Conservation (phyloP, 2,888 invertebrate species). For the Xanthia togata region DNA sequence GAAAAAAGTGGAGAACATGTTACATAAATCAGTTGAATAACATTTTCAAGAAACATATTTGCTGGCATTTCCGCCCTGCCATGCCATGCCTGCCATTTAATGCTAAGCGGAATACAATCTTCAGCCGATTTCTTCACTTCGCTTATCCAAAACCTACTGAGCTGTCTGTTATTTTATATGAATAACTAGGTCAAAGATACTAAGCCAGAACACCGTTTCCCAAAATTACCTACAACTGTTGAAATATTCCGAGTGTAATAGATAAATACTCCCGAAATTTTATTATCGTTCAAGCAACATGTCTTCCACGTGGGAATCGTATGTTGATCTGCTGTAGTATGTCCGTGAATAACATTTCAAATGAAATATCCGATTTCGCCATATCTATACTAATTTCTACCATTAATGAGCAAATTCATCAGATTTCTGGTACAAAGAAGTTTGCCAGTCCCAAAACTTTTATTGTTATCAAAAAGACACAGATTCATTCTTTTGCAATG, state of each 20-base stretch:
- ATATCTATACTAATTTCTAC: background rate
- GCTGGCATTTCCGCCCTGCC: too few relatives aligned
- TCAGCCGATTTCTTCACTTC: background rate
- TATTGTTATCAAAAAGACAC: background rate
- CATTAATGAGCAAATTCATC: background rate
- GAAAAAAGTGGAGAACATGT: too few relatives aligned
- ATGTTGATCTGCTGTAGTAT: background rate
- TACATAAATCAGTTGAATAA: too few relatives aligned
- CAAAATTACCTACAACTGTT: background rate
- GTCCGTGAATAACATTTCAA: background rate
- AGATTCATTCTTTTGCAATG: background rate
- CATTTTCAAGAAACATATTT: too few relatives aligned
- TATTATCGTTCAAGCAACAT: too few relatives aligned
- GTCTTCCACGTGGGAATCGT: too few relatives aligned
- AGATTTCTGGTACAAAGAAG: background rate
- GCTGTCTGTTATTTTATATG: background rate
- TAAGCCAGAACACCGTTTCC: background rate
- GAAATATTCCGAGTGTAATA: background rate
- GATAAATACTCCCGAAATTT: too few relatives aligned
- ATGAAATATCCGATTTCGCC: background rate
- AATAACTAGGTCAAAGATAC: background rate
- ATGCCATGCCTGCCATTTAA: too few relatives aligned
- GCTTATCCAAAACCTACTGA: constrained; percentile 7
- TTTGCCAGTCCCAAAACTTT: background rate
- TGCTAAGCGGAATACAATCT: too few relatives aligned